These are phyloP conservation scores for Cervus canadensis DNA, from an alignment of 2,113 vertebrate species.

Conservation along the genomic window DNA sequence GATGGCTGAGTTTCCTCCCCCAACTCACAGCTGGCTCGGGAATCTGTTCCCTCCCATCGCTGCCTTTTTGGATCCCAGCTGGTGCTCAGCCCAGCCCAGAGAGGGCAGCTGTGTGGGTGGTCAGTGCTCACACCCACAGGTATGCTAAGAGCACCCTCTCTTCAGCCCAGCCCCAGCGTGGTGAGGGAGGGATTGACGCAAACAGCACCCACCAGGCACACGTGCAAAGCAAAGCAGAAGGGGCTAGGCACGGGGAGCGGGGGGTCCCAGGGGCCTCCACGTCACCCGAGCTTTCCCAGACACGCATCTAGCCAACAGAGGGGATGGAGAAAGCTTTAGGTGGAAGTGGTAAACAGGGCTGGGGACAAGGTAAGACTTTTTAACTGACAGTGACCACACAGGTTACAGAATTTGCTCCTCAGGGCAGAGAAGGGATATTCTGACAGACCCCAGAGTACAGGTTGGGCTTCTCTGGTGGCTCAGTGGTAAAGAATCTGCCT, in stretches of 20 bases:
- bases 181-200: background rate
- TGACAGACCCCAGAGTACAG: background rate
- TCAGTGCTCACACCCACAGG: background rate
- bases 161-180: fast-evolving
- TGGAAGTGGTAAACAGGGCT: background rate
- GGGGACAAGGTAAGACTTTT: background rate
- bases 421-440: background rate
- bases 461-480: background rate
- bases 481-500: background rate
- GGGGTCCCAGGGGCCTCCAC: background rate
- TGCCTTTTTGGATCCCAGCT: background rate
- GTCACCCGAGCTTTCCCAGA: background rate
- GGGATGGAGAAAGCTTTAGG: background rate
- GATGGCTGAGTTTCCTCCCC: constrained; percentile 33
- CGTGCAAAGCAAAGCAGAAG: background rate
- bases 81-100: background rate
- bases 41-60: background rate
- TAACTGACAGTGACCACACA: background rate
- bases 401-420: background rate
- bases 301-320: background rate
- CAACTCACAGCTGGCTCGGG: constrained; percentile 27
- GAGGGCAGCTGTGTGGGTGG: background rate
- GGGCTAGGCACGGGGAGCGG: background rate
- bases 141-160: background rate
- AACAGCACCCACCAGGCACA: background rate